Base-by-base conservation (phyloP, 2,888 invertebrate species). In the Branchipolynoe longqiensis region DNA sequence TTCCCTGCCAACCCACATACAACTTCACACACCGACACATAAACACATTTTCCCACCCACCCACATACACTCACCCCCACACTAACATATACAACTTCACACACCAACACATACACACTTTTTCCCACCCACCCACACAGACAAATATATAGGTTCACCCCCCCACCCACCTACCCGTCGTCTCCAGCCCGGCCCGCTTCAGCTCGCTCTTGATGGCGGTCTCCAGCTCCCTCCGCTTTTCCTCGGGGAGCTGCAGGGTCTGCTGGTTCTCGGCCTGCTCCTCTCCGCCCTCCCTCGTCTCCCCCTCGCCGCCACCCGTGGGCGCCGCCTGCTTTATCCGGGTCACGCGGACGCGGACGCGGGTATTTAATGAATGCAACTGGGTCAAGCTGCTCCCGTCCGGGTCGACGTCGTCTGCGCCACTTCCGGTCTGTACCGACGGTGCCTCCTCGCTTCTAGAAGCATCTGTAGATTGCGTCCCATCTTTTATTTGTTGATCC, bases 171-270 rank as follows among this genome's bases (percentile, higher is more conserved):
- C 25, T 87, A 93, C 93, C 91, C 88, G 89, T 89, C 40, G 90
- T 89, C 84, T 91, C 90, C 69, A 93, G 85, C 0, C 93, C 93
- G 33, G 92, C 91, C 86, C 91, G 90, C 78, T 92, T 90, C 56
- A 93, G 87, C 78, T 90, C 91, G 69, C 91, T 90, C 87, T 92
- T 90, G 3, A 93, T 90, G 62, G 91, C 90, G 36, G 89, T 87
- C 86, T 92, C 92, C 83, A 93, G 86, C 25, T 90, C 89, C 48
- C 90, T 88, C 40, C 90, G 89, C 84, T 92, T 90, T 74, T 87
- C 85, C 48, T 81, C 85, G 18, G 85, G 69, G 28, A 88, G 56
- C 38, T 84, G 56, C 28, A 84, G 28, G 25, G 82, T 82, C 82
- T 82, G 41, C 28, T 78, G 41, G 31, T 41, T 25, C 1, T 22